A percentile compares a stretch with the other conserved stretches of the same genome.
These are phyloP conservation scores for Philaethria dido DNA, from an alignment of 2,888 invertebrate genomes.

Conservation along the genomic window DNA sequence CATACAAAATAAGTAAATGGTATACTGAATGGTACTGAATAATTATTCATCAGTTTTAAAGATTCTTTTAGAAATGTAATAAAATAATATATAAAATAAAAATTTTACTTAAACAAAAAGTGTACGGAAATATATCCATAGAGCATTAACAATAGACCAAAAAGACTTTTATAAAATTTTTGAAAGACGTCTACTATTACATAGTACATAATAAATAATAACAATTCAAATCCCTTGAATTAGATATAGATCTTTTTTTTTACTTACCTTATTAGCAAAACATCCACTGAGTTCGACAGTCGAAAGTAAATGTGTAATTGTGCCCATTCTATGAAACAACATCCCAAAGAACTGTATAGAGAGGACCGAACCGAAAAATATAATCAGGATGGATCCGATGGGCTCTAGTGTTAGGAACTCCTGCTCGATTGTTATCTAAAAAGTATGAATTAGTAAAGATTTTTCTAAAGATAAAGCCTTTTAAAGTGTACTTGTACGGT, in stretches of 20 bases:
- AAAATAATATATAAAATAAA: too few relatives aligned
- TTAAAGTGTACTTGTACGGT: too few relatives aligned
- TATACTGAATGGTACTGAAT: too few relatives aligned
- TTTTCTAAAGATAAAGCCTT: background rate
- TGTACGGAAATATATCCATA: too few relatives aligned
- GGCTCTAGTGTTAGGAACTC: constrained; percentile 96
- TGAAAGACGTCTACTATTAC: too few relatives aligned
- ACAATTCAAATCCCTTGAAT: background rate
- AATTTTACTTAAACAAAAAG: too few relatives aligned
- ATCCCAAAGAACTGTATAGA: constrained; percentile 97
- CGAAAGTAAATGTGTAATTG: constrained; percentile 96
- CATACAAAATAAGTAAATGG: too few relatives aligned
- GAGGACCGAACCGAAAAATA: constrained; percentile 97
- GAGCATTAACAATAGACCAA: too few relatives aligned
- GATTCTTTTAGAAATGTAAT: too few relatives aligned
- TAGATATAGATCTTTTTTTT: constrained; percentile 5
- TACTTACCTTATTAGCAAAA: constrained; percentile 88
- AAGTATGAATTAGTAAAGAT: background rate
- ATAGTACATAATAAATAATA: background rate
- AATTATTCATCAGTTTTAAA: too few relatives aligned
- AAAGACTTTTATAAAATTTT: too few relatives aligned
- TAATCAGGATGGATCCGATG: constrained; percentile 96
- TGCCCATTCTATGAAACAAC: constrained; percentile 98
- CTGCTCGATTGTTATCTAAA: constrained; percentile 85
- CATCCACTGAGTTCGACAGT: constrained; percentile 94